These are phyloP conservation scores for Anthonomus grandis DNA, from an alignment of 1,140 invertebrate species.

Conservation along the genomic window DNA sequence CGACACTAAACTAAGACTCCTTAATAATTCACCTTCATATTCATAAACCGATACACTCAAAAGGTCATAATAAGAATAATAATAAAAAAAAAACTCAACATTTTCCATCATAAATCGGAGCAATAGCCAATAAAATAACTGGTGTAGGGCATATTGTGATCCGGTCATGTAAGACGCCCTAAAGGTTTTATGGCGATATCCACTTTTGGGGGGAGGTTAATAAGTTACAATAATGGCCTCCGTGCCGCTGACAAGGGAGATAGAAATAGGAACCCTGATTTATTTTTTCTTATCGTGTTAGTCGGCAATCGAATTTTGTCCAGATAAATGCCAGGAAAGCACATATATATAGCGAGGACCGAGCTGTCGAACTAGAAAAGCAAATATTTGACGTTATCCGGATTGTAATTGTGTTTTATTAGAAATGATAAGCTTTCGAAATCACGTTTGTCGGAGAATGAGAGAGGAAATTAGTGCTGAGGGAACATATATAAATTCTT, in stretches of 20 bases:
- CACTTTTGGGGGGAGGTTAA: slow-evolving; percentile 25
- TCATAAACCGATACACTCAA: not conserved
- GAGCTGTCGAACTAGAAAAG: slow-evolving; percentile 21
- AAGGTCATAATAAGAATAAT: not conserved
- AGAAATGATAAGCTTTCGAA: too few relatives aligned
- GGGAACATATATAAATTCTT: too few relatives aligned
- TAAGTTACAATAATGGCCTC: slow-evolving; percentile 26
- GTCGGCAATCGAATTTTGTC: slow-evolving; percentile 23
- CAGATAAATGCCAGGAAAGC: slow-evolving; percentile 11
- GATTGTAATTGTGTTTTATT: too few relatives aligned
- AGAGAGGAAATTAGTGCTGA: too few relatives aligned
- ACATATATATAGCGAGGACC: not conserved
- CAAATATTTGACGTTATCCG: too few relatives aligned
- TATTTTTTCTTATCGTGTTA: slow-evolving; percentile 27
- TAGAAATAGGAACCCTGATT: slow-evolving; percentile 21
- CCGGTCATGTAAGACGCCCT: slow-evolving; percentile 25
- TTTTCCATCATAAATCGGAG: not conserved
- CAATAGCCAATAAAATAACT: slow-evolving; percentile 18
- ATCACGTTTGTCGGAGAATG: too few relatives aligned
- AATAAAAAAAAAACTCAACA: not conserved
- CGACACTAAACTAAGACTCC: too few relatives aligned
- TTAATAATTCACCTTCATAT: not conserved
- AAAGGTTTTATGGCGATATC: slow-evolving; percentile 26
- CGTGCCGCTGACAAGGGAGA: slow-evolving; percentile 17
- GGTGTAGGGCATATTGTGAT: slow-evolving; percentile 22